Base-by-base conservation (phyloP, 2,797 vertebrate genomes). In the Lepus townsendii region DNA sequence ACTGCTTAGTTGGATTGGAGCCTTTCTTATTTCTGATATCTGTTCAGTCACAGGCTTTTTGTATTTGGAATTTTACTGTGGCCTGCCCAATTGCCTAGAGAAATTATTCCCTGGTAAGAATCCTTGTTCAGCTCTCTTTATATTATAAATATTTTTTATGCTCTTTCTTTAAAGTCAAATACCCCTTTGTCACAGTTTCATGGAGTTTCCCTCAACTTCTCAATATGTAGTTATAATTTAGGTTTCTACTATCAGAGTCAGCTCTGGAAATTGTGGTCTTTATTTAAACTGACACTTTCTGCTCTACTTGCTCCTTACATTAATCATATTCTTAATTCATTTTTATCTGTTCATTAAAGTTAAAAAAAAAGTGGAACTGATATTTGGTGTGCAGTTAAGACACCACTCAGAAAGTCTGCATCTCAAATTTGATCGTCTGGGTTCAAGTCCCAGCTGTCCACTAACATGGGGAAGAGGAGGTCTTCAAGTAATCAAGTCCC, bases 241-340 rank as follows among this genome's bases (percentile, higher is more conserved):
- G 30, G 30, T 82, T 95, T 92, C 69, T 9, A 27, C n/a, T 10
- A 5, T 93, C 76, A 62, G 47, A 90, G 17, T 54, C 42, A 20
- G 19, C 75, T 88, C 62, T 9, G 0, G 0, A 68, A 35, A 30
- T 3, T 60, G 22, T 20, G 72, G 8, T 75, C 27, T 35, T 86
- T 62, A 94, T 86, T 91, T 17, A 93, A 93, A 54, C 69, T 73
- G 93, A 85, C 54, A 86, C 32, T 75, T 65, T 12, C 12, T 26
- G 26, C 62, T 87, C 27, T 47, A 14, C 52, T 62, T n/a, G 24
- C 69, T 88, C 32, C 57, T 83, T 38, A 20, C 60, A 35, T 73
- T 93, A n/a, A 68, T 97, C 35, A 94, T 50, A 78, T 10, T 88
- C 69, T 63, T 32, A 6, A 73, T 83, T 95, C 94, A 66, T n/a